These are phyloP conservation scores for Apodemia duryi DNA, from an alignment of 2,888 invertebrate species.

Conservation along the genomic window DNA sequence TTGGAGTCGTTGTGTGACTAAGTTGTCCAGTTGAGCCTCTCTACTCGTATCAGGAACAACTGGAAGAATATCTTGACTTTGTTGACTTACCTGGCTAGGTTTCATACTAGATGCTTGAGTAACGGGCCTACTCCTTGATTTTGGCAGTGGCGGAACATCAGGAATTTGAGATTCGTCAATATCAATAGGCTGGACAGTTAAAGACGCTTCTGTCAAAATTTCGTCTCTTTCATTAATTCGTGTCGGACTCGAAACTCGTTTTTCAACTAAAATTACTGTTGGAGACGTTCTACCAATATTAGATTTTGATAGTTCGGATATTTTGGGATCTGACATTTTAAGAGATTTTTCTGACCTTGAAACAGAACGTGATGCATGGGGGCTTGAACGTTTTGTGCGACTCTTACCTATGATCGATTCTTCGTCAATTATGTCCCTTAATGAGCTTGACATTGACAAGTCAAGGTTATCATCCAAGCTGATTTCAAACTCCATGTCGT, in stretches of 20 bases:
- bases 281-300: conserved; percentile 79
- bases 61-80: conserved; percentile 44
- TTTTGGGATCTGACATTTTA: conserved; percentile 76
- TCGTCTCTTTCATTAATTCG: conserved; percentile 79
- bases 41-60: conserved; percentile 51
- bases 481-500: conserved; percentile 85
- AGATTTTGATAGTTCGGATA: conserved; percentile 76
- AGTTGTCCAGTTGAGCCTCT: conserved; percentile 65
- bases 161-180: conserved; percentile 68
- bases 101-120: conserved; percentile 22
- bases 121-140: conserved; percentile 42
- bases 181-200: conserved; percentile 83
- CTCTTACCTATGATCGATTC: conserved; percentile 74
- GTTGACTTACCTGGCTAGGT: conserved; percentile 32
- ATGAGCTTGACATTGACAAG: conserved; percentile 67
- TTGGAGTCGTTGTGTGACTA: conserved; percentile 82
- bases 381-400: conserved; percentile 70
- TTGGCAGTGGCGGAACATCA: conserved; percentile 68
- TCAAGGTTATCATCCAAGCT: conserved; percentile 70
- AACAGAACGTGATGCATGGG: conserved; percentile 68
- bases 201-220: conserved; percentile 82
- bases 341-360: conserved; percentile 79
- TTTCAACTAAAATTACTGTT: conserved; percentile 81
- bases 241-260: conserved; percentile 80
- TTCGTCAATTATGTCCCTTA: conserved; percentile 70